Percentiles rank a stretch among this genome's conserved stretches.
Conservation (phyloP, 2,888 invertebrate genomes). For the Yponomeuta plumbellus region DNA sequence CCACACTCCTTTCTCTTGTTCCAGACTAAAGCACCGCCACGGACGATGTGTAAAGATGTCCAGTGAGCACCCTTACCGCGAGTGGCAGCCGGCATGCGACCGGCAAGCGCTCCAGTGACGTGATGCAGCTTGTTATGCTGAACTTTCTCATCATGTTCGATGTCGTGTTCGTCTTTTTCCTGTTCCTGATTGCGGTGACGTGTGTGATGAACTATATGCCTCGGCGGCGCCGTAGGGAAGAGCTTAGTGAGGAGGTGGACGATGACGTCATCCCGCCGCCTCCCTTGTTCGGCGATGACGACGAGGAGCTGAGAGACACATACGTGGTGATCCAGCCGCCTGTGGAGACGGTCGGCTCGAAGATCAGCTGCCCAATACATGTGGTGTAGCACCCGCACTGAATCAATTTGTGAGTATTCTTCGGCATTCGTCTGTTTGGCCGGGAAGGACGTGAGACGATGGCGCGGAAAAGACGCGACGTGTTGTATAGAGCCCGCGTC, state of each 20-base stretch:
- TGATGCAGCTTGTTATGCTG: slow-evolving; percentile 90
- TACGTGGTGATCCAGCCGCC: slow-evolving; percentile 71
- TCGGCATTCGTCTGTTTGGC: neutral
- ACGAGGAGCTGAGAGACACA: slow-evolving; percentile 56
- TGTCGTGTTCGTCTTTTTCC: slow-evolving; percentile 90
- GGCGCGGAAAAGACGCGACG: neutral
- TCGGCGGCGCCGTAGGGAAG: slow-evolving; percentile 68
- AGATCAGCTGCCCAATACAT: slow-evolving; percentile 69
- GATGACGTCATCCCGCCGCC: slow-evolving; percentile 71
- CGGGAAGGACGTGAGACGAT: too few species aligned
- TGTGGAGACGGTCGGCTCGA: slow-evolving; percentile 52
- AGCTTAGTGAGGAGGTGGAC: slow-evolving; percentile 66
- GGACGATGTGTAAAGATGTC: slow-evolving; percentile 5
- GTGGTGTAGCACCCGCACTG: slow-evolving; percentile 69
- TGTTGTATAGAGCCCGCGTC: neutral
- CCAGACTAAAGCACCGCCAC: neutral
- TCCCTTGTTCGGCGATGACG: slow-evolving; percentile 61
- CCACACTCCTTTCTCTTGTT: slow-evolving; percentile 12
- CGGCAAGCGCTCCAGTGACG: slow-evolving; percentile 47
- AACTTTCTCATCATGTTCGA: slow-evolving; percentile 93
- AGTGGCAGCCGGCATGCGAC: slow-evolving; percentile 52
- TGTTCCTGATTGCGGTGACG: slow-evolving; percentile 89
- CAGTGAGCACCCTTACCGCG: neutral
- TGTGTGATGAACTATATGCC: slow-evolving; percentile 90
- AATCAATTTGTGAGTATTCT: slow-evolving; percentile 55